A percentile compares a stretch with the other conserved stretches of the same genome.
These are phyloP conservation scores for Tubiluchus corallicola DNA, from an alignment of 2,888 invertebrate species.

Conservation along the genomic window DNA sequence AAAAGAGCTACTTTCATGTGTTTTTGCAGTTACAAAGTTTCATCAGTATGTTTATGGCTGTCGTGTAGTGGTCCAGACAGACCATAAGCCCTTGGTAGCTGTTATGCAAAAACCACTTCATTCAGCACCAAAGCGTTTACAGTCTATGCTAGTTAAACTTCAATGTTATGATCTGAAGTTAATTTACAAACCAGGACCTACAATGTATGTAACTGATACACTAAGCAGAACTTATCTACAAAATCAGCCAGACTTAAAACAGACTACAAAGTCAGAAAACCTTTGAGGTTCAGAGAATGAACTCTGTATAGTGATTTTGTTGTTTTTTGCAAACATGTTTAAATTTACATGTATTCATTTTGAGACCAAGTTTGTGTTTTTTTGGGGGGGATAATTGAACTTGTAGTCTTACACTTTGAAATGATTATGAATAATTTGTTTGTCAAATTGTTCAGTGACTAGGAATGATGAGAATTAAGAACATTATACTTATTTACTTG, in stretches of 20 bases:
- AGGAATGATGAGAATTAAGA: too few relatives aligned
- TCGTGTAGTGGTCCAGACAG: neutral
- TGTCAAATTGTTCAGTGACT: too few relatives aligned
- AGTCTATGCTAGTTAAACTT: neutral
- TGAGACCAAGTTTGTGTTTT: too few relatives aligned
- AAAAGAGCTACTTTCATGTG: neutral
- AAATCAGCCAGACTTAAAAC: neutral
- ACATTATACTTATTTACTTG: too few relatives aligned
- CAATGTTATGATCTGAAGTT: neutral
- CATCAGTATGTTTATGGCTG: neutral
- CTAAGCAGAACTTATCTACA: neutral
- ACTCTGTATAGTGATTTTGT: too few relatives aligned
- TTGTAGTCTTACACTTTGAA: too few relatives aligned
- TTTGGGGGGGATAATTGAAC: too few relatives aligned
- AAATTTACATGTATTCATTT: too few relatives aligned
- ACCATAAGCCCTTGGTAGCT: neutral
- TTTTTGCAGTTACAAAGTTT: neutral
- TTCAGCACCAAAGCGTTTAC: neutral
- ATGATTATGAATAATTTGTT: too few relatives aligned
- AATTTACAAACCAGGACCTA: neutral
- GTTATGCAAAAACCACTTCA: conserved; percentile 3
- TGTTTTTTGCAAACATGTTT: too few relatives aligned
- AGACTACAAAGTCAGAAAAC: too few relatives aligned
- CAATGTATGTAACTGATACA: neutral
- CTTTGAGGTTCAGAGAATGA: too few relatives aligned